Evolutionary conservation across 2,797 vertebrate genomes (phyloP).

Genomic region (Brachyalestes nurse): DNA sequence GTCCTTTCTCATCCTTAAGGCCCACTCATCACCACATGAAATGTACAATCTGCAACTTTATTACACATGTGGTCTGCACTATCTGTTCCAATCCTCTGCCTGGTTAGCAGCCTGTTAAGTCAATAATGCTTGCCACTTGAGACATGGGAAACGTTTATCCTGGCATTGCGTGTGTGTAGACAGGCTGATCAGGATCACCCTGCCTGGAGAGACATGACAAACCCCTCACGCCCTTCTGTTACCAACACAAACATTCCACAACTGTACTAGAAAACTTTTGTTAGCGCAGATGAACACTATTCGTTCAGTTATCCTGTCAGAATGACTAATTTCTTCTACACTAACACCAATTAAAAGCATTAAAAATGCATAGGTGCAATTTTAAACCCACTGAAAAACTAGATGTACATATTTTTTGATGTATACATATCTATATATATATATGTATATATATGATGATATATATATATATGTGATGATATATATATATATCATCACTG

Average conservation of each 20-base stretch:
- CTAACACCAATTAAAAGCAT: too few species aligned
- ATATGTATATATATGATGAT: too few species aligned
- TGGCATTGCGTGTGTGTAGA: conserved; percentile 22
- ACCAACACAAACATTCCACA: not conserved
- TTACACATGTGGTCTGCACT: not conserved
- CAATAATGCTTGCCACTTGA: conserved; percentile 5
- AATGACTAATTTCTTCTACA: too few species aligned
- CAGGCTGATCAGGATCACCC: conserved; percentile 34
- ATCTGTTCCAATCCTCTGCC: not conserved
- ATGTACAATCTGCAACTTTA: not conserved
- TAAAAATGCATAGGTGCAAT: too few species aligned
- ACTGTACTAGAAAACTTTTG: not conserved
- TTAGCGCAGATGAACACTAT: not conserved
- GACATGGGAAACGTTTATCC: not conserved
- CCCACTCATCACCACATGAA: not conserved
- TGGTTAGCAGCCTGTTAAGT: conserved; percentile 13
- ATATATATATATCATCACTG: too few species aligned
- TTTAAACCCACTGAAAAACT: too few species aligned
- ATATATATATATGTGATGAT: too few species aligned
- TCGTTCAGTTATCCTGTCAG: not conserved
- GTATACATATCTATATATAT: too few species aligned
- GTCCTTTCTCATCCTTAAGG: not conserved
- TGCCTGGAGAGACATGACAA: too few species aligned
- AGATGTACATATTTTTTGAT: too few species aligned
- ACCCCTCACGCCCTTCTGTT: not conserved